Evolutionary conservation across 2,113 vertebrate species (phyloP).

Genomic region (Mustela nigripes): DNA sequence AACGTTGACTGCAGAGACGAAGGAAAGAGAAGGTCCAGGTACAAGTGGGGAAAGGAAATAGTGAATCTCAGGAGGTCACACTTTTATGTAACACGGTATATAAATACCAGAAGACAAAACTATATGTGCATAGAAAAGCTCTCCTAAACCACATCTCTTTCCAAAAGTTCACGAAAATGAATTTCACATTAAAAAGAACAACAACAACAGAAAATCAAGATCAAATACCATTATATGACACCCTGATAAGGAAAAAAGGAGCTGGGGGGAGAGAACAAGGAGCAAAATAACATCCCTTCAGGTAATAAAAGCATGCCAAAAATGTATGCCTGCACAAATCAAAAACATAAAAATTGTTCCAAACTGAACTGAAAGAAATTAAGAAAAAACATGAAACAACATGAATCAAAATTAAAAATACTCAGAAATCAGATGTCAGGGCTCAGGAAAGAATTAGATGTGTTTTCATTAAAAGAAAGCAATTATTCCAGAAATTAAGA

Average conservation of each 20-base stretch:
- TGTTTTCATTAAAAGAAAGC: background rate
- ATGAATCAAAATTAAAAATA: background rate
- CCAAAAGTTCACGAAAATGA: background rate
- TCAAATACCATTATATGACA: background rate
- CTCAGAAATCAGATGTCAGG: background rate
- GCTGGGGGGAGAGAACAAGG: background rate
- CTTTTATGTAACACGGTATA: background rate
- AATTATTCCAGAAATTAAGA: slow-evolving; percentile 4
- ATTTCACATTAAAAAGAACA: slow-evolving; percentile 6
- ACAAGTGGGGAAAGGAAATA: background rate
- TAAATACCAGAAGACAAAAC: background rate
- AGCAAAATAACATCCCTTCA: background rate
- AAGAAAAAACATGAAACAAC: background rate
- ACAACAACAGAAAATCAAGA: background rate
- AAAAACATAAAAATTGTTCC: background rate
- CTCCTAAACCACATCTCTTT: background rate
- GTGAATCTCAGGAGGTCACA: background rate
- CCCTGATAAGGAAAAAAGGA: background rate
- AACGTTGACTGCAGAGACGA: background rate
- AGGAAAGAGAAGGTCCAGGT: background rate
- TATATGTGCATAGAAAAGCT: background rate
- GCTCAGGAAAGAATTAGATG: background rate
- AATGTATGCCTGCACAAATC: background rate
- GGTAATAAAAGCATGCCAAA: background rate
- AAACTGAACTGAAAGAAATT: background rate